Evolutionary conservation across 2,888 invertebrate genomes (phyloP), one percentile per base, ranked within the genome.

Genomic region (Palloptera scutellata): DNA sequence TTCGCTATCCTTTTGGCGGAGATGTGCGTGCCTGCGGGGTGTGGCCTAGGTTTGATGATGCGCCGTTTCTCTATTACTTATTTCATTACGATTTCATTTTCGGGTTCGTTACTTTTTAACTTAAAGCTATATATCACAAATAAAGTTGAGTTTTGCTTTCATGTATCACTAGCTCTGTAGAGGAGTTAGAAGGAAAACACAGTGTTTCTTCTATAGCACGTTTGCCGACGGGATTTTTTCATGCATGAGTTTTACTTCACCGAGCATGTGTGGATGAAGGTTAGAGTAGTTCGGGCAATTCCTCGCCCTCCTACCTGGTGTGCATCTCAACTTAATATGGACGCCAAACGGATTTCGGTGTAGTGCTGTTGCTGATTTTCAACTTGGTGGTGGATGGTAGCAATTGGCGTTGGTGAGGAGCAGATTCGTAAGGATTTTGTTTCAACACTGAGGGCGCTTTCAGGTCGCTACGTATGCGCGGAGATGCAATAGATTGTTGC

Each of bases 281-380:
- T 15, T 5, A 48, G 9, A 13, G 48, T 11, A n/a, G 48, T 15
- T 15, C 30, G 30, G 3, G 30, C 30, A 5, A 11, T 11, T 48
- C 48, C 48, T 48, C n/a, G 11, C 5, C 48, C 19, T 57, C 52
- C 20, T 19, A 41, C 19, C 51, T 20, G 9, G 64, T 20, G 13
- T 43, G 64, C 20, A 64, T 13, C 15, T 63, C 67, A 64, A 61
- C 63, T 81, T 79, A 92, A 87, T 92, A 92, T 66, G 92, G 92
- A 77, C 92, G 86, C 92, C 92, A 92, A 43, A 92, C 92, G 13
- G 89, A 88, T 86, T 91, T 91, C 67, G 89, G 88, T 58, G 87
- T 85, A 41, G 87, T 84, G 40, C 6, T 30, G 30, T 30, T 30
- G 30, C 30, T 30, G 2, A 30, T 30, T 30, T 86, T 86, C 62